These are phyloP conservation scores for Chionomys nivalis DNA, from an alignment of 2,113 vertebrate genomes.

Conservation along the genomic window DNA sequence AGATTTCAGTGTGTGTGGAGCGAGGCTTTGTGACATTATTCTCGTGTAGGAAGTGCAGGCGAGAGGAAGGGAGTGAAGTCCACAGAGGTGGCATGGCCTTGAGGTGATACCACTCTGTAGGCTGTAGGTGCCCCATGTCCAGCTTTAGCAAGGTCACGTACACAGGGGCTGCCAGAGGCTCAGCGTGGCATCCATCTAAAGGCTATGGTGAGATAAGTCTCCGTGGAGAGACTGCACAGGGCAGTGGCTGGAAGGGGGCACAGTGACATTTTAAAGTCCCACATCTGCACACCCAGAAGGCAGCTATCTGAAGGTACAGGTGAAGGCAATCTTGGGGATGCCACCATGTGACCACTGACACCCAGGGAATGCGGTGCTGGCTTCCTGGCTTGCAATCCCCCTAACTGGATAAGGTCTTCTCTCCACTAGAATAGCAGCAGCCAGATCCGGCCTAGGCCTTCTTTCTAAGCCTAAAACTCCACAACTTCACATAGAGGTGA, in stretches of 20 bases:
- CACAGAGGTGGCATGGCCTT: fast-evolving
- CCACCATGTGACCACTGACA: not conserved
- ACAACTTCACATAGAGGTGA: not conserved
- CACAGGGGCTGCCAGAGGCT: not conserved
- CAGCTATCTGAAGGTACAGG: slow-evolving; percentile 10
- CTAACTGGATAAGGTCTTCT: not conserved
- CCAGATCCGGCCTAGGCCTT: not conserved
- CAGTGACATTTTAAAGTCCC: not conserved
- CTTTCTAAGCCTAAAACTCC: not conserved
- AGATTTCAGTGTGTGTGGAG: not conserved
- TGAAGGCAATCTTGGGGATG: slow-evolving; percentile 21
- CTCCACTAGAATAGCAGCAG: not conserved
- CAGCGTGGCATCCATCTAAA: not conserved
- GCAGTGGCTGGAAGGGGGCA: not conserved
- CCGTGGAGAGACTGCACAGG: not conserved
- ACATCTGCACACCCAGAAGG: not conserved
- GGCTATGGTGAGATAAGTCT: not conserved
- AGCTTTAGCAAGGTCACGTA: not conserved
- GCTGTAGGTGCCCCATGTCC: fast-evolving
- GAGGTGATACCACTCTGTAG: fast-evolving
- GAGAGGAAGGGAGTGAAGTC: not conserved
- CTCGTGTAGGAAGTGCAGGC: not conserved
- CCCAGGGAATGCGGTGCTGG: slow-evolving; percentile 66
- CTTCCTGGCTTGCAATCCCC: slow-evolving; percentile 4
- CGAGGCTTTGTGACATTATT: not conserved